Conservation (phyloP, 2,113 vertebrate species). For the Macquaria australasica region DNA sequence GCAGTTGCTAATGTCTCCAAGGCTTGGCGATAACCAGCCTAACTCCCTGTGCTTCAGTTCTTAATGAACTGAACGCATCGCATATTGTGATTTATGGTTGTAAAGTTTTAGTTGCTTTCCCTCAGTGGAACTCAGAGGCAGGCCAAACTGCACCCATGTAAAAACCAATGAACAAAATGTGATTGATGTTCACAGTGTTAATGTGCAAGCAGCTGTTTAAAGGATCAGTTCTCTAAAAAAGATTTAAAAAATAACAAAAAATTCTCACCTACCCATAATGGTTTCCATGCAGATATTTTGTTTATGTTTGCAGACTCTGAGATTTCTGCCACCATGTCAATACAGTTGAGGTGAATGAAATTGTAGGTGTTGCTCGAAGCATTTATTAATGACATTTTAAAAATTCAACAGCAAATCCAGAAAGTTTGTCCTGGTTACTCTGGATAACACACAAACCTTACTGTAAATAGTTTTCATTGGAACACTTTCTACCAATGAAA, state of each 20-base stretch:
- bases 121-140: neutral
- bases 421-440: neutral
- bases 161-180: neutral
- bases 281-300: neutral
- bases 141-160: neutral
- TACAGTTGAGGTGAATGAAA: no score
- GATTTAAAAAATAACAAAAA: neutral
- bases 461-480: neutral
- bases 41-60: slow-evolving; percentile 9
- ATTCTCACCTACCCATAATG: neutral
- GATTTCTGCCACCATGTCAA: neutral
- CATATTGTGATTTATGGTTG: slow-evolving; percentile 48
- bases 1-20: slow-evolving; percentile 6
- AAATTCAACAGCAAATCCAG: no score
- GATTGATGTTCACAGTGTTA: slow-evolving; percentile 15
- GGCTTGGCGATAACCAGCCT: neutral
- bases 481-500: neutral
- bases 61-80: slow-evolving; percentile 35
- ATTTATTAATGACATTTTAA: neutral
- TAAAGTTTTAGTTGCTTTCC: slow-evolving; percentile 18
- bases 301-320: neutral
- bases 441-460: neutral
- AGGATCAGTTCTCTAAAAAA: neutral
- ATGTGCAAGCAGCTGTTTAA: slow-evolving; percentile 11
- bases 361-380: neutral